phyloP scores from a whole-genome alignment of 92 coral and sea anemone species.

The Heliopora coerulea region DNA sequence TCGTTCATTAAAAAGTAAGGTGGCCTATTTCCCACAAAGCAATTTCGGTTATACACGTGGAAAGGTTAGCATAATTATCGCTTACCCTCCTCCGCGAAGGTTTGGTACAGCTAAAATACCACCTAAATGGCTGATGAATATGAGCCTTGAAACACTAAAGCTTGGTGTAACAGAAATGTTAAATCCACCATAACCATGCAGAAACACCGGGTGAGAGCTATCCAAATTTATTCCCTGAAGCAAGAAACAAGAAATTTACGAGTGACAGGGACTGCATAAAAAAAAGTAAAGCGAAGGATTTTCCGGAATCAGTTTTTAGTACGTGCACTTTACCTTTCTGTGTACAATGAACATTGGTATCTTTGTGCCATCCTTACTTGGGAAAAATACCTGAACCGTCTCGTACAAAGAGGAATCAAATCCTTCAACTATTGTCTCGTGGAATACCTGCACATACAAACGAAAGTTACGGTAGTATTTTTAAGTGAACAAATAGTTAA shows the following conservation, averaged over 20 bases:
- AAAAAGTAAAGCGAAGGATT: neutral
- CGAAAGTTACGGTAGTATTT: too few species aligned
- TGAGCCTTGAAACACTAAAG: constrained; percentile 89
- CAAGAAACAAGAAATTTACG: neutral
- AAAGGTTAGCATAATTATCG: too few species aligned
- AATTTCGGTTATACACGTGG: too few species aligned
- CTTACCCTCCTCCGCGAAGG: constrained; percentile 99
- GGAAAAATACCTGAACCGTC: constrained; percentile 90
- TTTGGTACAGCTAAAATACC: constrained; percentile 90
- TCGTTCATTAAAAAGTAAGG: too few species aligned
- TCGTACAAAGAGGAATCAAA: constrained; percentile 71
- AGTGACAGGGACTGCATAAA: neutral
- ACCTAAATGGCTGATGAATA: constrained; percentile 82
- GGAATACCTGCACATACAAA: constrained; percentile 63
- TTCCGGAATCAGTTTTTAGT: too few species aligned
- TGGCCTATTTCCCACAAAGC: too few species aligned
- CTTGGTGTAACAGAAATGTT: constrained; percentile 88
- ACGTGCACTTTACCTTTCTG: constrained; percentile 82
- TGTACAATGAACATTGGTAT: constrained; percentile 97
- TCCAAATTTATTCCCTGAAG: constrained; percentile 71
- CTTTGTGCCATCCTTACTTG: constrained; percentile 89
- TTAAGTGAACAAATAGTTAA: too few species aligned
- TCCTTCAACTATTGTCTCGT: constrained; percentile 64
- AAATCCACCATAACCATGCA: constrained; percentile 97
- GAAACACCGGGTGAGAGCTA: constrained; percentile 76